phyloP scores from a whole-genome alignment of 2,113 vertebrate genomes.

The Coracopsis vasa region DNA sequence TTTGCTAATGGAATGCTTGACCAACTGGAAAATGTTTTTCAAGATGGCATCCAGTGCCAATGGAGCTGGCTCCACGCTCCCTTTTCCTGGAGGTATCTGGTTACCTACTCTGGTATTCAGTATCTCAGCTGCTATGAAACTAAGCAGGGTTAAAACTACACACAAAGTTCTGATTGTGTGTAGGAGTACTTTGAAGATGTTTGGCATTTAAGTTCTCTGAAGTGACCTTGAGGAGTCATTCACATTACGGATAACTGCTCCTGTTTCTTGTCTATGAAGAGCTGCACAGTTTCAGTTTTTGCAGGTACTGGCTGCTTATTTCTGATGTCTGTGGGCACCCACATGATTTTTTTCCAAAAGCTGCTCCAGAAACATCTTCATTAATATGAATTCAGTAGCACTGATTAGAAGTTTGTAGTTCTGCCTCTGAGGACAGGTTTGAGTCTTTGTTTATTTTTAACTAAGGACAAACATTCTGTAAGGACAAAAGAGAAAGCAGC shows the following conservation, averaged over 20 bases:
- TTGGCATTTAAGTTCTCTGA: conserved; percentile 40
- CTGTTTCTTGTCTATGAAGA: conserved; percentile 2
- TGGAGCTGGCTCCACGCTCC: conserved; percentile 46
- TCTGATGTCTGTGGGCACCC: background rate
- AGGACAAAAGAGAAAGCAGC: background rate
- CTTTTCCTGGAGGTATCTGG: conserved; percentile 27
- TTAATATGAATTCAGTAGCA: background rate
- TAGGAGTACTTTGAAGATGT: conserved; percentile 9
- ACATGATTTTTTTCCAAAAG: background rate
- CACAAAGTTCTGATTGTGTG: background rate
- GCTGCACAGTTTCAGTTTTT: background rate
- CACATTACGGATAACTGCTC: conserved; percentile 11
- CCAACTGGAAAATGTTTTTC: conserved; percentile 49
- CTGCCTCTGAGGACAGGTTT: conserved; percentile 1
- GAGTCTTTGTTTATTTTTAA: background rate
- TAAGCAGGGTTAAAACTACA: conserved; percentile 54
- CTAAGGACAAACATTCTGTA: background rate
- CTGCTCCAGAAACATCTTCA: conserved; percentile 2
- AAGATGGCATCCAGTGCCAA: conserved; percentile 48
- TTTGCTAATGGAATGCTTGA: conserved; percentile 52
- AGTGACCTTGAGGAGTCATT: conserved; percentile 49
- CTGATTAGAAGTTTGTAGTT: background rate
- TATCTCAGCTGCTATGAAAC: conserved; percentile 43
- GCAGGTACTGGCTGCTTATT: conserved; percentile 17
- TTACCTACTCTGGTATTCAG: conserved; percentile 27